Percentiles rank a stretch among this genome's conserved stretches.
Evolutionary conservation across 2,797 vertebrate genomes (phyloP).

Genomic region (Thripadectes ignobilis): DNA sequence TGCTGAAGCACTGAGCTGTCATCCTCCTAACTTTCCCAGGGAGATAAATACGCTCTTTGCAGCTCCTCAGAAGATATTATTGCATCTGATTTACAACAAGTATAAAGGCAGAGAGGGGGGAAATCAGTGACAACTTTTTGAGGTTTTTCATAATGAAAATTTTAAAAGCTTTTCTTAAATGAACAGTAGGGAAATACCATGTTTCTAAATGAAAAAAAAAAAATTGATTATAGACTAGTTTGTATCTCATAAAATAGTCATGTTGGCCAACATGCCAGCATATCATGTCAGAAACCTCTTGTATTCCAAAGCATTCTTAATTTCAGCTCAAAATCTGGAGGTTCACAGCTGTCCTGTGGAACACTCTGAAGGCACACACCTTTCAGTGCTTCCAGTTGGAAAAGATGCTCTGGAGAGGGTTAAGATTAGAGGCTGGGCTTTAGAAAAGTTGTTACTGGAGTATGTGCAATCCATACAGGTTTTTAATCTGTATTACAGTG

Average conservation of each 20-base stretch:
- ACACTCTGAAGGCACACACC: accelerated
- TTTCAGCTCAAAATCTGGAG: not conserved
- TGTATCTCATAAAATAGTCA: not conserved
- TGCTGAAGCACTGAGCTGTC: constrained; percentile 35
- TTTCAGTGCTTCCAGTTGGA: not conserved
- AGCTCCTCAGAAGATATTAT: constrained; percentile 45
- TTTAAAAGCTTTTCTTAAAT: not conserved
- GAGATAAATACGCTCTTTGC: constrained; percentile 51
- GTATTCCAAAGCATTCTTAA: not conserved
- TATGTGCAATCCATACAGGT: accelerated
- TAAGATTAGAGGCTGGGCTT: not conserved
- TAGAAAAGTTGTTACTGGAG: not conserved
- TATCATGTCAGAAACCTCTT: not conserved
- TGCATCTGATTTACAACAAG: constrained; percentile 43
- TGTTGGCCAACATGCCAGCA: not conserved
- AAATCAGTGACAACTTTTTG: not conserved
- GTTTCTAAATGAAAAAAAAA: not conserved
- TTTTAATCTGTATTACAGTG: not conserved
- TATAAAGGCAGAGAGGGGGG: not conserved
- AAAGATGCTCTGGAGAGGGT: not conserved
- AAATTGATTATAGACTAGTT: not conserved
- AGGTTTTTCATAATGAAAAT: constrained; percentile 2
- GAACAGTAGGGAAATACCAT: not conserved
- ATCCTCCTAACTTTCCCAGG: constrained; percentile 41
- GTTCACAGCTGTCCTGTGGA: not conserved